Evolutionary conservation across 2,113 vertebrate genomes (phyloP).

Genomic region (Mus spicilegus): DNA sequence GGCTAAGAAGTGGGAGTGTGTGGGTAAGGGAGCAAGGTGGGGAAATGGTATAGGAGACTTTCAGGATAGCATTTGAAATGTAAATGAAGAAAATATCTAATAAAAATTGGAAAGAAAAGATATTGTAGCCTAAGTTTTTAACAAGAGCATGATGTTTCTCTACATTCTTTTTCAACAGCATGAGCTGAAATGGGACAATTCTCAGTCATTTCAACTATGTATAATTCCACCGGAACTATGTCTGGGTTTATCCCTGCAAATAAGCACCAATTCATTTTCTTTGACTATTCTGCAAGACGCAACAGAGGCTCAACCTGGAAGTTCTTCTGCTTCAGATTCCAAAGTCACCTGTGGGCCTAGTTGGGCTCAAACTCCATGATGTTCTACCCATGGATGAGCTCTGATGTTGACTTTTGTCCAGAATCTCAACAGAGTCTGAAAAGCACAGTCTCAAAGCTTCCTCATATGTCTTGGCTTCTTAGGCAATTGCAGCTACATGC

Average conservation of each 20-base stretch:
- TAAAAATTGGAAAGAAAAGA: too few relatives aligned
- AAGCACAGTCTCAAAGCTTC: not conserved
- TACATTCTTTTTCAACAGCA: not conserved
- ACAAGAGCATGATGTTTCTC: not conserved
- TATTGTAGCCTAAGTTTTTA: not conserved
- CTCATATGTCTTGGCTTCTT: not conserved
- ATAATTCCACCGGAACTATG: not conserved
- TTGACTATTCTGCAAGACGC: not conserved
- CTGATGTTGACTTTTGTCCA: not conserved
- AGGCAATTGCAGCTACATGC: not conserved
- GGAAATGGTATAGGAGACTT: too few relatives aligned
- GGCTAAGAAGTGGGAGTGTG: too few relatives aligned
- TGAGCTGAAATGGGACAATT: not conserved
- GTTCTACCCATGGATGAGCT: not conserved
- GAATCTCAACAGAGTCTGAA: not conserved
- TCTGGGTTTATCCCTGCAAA: not conserved
- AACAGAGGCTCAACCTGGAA: not conserved
- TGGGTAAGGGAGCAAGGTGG: too few relatives aligned
- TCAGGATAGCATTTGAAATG: too few relatives aligned
- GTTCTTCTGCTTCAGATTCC: not conserved
- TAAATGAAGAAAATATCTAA: too few relatives aligned
- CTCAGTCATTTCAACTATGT: not conserved
- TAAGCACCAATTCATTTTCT: not conserved
- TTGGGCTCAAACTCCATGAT: not conserved
- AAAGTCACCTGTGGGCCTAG: not conserved